A percentile compares a stretch with the other conserved stretches of the same genome.
Conservation (phyloP, 2,113 vertebrate genomes). For the Sander lucioperca region DNA sequence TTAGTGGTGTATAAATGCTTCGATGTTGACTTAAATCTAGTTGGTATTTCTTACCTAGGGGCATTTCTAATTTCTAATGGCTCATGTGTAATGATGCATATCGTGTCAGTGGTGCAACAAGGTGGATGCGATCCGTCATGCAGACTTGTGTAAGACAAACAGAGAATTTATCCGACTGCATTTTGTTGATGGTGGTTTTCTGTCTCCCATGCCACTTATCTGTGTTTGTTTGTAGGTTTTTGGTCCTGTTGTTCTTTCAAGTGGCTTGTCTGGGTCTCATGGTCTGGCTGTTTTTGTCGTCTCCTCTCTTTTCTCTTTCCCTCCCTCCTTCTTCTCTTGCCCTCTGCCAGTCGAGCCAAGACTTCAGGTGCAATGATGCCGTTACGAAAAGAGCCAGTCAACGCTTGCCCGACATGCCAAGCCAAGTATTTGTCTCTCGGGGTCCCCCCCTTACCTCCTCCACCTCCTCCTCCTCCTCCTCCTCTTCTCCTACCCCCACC, state of each 20-base stretch:
- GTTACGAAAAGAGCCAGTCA: slow-evolving; percentile 89
- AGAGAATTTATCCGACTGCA: slow-evolving; percentile 3
- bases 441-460: slow-evolving; percentile 79
- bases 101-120: slow-evolving; percentile 70
- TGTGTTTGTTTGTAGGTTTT: slow-evolving; percentile 57
- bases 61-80: slow-evolving; percentile 72
- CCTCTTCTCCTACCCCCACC: slow-evolving; percentile 61
- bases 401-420: slow-evolving; percentile 86
- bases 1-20: slow-evolving; percentile 29
- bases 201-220: slow-evolving; percentile 54
- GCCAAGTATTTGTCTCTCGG: slow-evolving; percentile 90
- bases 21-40: slow-evolving; percentile 56
- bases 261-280: slow-evolving; percentile 44
- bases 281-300: slow-evolving; percentile 29
- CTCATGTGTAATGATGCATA: slow-evolving; percentile 70
- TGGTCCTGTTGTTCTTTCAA: slow-evolving; percentile 37
- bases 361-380: slow-evolving; percentile 87
- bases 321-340: slow-evolving; percentile 9
- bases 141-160: slow-evolving; percentile 45
- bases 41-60: slow-evolving; percentile 69
- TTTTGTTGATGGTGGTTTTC: slow-evolving; percentile 9
- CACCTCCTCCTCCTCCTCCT: slow-evolving; percentile 58
- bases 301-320: neutral
- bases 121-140: slow-evolving; percentile 62
- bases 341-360: slow-evolving; percentile 77